Evolutionary conservation across 2,797 vertebrate species (phyloP), one percentile per base, ranked within the genome.

Genomic region (Cossypha polioptera): DNA sequence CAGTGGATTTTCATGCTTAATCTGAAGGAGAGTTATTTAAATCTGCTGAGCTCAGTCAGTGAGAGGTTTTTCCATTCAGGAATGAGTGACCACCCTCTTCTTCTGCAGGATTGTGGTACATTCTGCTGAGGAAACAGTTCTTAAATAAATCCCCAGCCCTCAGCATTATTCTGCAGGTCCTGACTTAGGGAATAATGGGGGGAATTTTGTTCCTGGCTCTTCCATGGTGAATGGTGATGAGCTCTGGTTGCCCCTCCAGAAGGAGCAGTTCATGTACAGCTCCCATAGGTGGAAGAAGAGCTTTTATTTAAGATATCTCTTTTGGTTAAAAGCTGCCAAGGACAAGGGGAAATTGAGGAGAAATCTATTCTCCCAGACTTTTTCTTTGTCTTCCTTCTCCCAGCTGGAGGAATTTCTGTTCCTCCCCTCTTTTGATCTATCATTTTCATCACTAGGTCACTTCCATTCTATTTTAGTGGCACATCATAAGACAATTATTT

Each of bases 141-240:
- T 79, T 79, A 3, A 19, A 84, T 17, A 20, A 36, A 26, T 1
- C 2, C 28, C 8, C 19, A 3, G 0, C 15, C 31, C 31, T 21
- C 65, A 42, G 13, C 5, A 7, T 69, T 73, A 29, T 38, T 54
- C 26, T 36, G 9, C 31, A 33, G 15, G 31, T 55, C 9, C 53
- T 35, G 5, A 15, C 17, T 59, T 38, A 53, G 17, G 65, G 21
- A 50, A 13, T 48, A 48, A 24, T 4, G 15, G 40, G n/a, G 12
- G 15, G 16, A 18, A 19, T 48, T 57, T 57, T 35, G 1, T 38
- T 62, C 63, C 45, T 50, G 3, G 25, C 11, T 80, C 28, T 83
- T 19, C 40, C 20, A 0, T 3, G 11, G 14, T 36, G 55, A 66
- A 29, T 4, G 57, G 12, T 1, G 2, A 35, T 5, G 21, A 86